Base-by-base conservation (phyloP, 2,797 vertebrate genomes). In the Iguana delicatissima region DNA sequence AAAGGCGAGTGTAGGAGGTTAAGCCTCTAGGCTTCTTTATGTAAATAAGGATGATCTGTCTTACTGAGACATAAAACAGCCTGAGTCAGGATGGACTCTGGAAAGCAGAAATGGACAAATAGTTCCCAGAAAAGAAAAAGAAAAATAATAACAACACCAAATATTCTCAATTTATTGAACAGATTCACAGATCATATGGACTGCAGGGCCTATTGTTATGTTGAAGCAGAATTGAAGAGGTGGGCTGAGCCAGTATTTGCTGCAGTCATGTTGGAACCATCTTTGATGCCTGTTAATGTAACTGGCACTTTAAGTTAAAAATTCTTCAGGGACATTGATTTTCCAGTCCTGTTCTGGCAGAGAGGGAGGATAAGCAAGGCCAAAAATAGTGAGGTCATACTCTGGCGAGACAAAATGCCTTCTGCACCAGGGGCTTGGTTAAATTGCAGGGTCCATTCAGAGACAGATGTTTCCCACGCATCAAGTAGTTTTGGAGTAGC, bases 31-130 rank as follows among this genome's bases (percentile, higher is more conserved):
- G 46, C 84, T 32, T 89, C 14, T 55, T 89, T 52, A 91, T 89
- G 84, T 18, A 81, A 91, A 82, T 85, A 14, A 42, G 52, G 72
- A 83, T 64, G 73, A 69, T 69, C 57, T 91, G 83, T 89, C 83
- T 74, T 85, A 29, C 32, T 59, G 74, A 64, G 87, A 91, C n/a
- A 91, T 91, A 86, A 91, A 89, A 76, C 87, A 89, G 87, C 20
- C 57, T 85, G 64, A 91, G 77, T 85, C 67, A 81, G 55, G n/a
- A 62, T 77, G 73, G 29, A 42, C 4, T 87, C 69, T 84, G 38
- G 69, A 84, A 89, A 77, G 59, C 38, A 87, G 69, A 89, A 62
- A 8, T 89, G 16, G 81, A 80, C 52, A 55, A 72, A 89, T 13
- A 50, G 32, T 89, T 89, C 52, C 72, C 38, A 73, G 35, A 18